Evolutionary conservation across 2,113 vertebrate species (phyloP), one percentile per base, ranked within the genome.

Genomic region (Puffinus mauretanicus): DNA sequence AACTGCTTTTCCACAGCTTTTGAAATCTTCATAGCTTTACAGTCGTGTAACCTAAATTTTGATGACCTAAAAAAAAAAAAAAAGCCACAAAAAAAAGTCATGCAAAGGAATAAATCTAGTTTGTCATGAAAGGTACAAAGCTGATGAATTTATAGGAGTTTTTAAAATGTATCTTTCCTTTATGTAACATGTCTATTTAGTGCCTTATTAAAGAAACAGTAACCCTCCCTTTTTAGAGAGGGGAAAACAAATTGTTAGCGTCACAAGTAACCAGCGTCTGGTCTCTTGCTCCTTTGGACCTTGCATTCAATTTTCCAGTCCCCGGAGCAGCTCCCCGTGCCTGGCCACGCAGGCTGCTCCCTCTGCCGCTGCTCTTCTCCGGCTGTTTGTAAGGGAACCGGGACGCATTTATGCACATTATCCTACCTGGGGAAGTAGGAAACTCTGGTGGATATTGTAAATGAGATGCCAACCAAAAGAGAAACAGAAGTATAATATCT

Each of bases 161-260:
- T 97, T 90, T 70, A 57, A 92, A 40, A 88, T 34, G 79, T 94
- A 71, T 95, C 95, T 97, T 97, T 96, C 96, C 96, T 98, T 96
- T 96, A 88, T 83, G 97, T 91, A 96, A 93, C 91, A 69, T 87
- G 76, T 97, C 97, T 96, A 97, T 97, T 97, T 96, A 98, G 98
- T 98, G 98, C 98, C 98, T 98, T 98, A 98, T 94, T 84, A 86
- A 97, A 95, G 93, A 93, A 96, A 88, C 32, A 19, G 90, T 66
- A 46, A 52, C 95, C 55, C 91, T 96, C 95, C 81, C 85, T 64
- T 60, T 88, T 82, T 38, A 32, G 65, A 52, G 65, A 93, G 87
- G 36, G 95, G 81, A 30, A 77, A 67, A 86, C 57, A 66, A 84
- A 25, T 95, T 38, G 0, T 69, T 95, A 82, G 85, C 7, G 4